Base-by-base conservation (phyloP, 2,888 invertebrate genomes). In the Calameuta pallipes region DNA sequence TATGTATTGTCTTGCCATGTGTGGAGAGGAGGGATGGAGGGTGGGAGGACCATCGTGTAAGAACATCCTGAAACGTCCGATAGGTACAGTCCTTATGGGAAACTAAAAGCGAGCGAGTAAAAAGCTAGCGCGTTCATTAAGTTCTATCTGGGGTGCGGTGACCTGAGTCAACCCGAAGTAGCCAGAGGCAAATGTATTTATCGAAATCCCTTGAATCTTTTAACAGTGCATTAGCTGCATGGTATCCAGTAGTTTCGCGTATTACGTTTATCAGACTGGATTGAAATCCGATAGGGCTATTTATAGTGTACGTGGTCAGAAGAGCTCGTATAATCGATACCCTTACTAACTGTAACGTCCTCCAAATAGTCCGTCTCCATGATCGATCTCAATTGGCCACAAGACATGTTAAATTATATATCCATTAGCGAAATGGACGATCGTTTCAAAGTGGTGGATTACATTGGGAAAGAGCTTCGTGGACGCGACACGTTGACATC, bases 1-100 rank as follows among this genome's bases (percentile, higher is more conserved):
- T 75, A 76, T 80, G 84, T 80, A 79, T 79, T 81, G 79, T 78
- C 80, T 82, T 82, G 79, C 81, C 68, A 36, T 71, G 74, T 75
- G 56, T 74, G 79, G 56, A 15, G 56, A 56, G 56, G 23, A 56
- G 56, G 23, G 56, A 15, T 0, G 36, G 30, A 75, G 78, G 30
- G 36, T 56, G 73, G 37, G 69, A 75, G 74, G 23, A 15, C 23
- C 56, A 56, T 56, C 56, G 23, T 56, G 56, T 56, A 56, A 56
- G 56, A 56, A 56, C 23, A 56, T 56, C 56, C 23, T 56, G 56
- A 23, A 56, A 23, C 56, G 23, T 56, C 56, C 56, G 56, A 56
- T 56, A 56, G 71, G 71, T 71, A 33, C 33, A 71, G 31, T 71
- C 33, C 13, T 33, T 33, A 71, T 31, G 33, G 30, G 71, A 71